phyloP scores from a whole-genome alignment of 1,140 invertebrate genomes.

The Lycorma delicatula region DNA sequence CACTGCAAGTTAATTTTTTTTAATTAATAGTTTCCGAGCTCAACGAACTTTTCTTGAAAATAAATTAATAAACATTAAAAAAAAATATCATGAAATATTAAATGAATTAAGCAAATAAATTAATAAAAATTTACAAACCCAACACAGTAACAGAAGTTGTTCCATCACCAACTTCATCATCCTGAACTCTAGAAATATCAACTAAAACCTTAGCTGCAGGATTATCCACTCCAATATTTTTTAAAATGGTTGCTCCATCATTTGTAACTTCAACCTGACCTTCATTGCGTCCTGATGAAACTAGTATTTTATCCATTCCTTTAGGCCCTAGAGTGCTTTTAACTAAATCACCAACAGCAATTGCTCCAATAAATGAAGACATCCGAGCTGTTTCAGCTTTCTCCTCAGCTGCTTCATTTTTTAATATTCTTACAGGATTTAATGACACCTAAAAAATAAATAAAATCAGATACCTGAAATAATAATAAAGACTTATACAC shows the following conservation, averaged over 20 bases:
- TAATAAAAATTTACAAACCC: slow-evolving; percentile 49
- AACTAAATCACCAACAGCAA: slow-evolving; percentile 95
- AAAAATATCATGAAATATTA: too few species aligned
- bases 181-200: slow-evolving; percentile 97
- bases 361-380: slow-evolving; percentile 96
- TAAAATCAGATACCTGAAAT: too few species aligned
- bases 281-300: slow-evolving; percentile 70
- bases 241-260: slow-evolving; percentile 98
- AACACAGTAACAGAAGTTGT: slow-evolving; percentile 98
- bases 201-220: slow-evolving; percentile 98
- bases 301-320: slow-evolving; percentile 99
- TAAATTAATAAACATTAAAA: too few species aligned
- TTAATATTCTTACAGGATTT: slow-evolving; percentile 11
- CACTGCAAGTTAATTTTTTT: too few species aligned
- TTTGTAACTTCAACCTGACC: slow-evolving; percentile 95
- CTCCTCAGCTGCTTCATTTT: slow-evolving; percentile 89
- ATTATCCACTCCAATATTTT: slow-evolving; percentile 95
- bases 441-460: slow-evolving; percentile 10
- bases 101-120: too few species aligned
- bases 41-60: too few species aligned
- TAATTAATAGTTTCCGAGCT: too few species aligned
- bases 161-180: slow-evolving; percentile 99
- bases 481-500: too few species aligned
- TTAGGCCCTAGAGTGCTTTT: slow-evolving; percentile 99
- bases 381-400: slow-evolving; percentile 91